Percentiles rank a stretch among this genome's conserved stretches.
These are phyloP conservation scores for Intellagama lesueurii DNA, from an alignment of 2,797 vertebrate species.

Conservation along the genomic window DNA sequence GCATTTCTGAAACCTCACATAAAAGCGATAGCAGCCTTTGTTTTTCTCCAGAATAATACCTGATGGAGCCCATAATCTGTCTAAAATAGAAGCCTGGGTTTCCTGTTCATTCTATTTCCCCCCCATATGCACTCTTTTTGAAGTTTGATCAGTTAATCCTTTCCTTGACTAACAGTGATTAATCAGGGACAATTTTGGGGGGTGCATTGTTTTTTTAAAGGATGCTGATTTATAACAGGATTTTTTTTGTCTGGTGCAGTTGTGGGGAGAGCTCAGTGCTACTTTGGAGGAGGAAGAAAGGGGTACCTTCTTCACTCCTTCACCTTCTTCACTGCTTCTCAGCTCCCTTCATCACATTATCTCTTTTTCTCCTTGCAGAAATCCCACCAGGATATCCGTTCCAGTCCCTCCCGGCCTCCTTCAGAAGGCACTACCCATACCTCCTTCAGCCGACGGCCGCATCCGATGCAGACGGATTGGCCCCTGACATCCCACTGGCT, in stretches of 20 bases:
- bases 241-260: neutral
- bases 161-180: too few relatives aligned
- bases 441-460: slow-evolving; percentile 86
- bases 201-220: neutral
- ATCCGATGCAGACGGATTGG: slow-evolving; percentile 83
- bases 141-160: neutral
- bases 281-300: neutral
- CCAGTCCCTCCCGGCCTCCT: slow-evolving; percentile 88
- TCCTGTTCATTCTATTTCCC: too few relatives aligned
- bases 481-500: slow-evolving; percentile 79
- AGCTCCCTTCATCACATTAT: slow-evolving; percentile 24
- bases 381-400: slow-evolving; percentile 90
- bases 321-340: neutral
- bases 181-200: neutral
- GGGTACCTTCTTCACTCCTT: neutral
- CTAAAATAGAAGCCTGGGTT: too few relatives aligned
- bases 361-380: slow-evolving; percentile 78
- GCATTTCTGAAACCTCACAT: too few relatives aligned
- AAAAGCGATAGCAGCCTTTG: too few relatives aligned
- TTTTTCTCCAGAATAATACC: too few relatives aligned
- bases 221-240: neutral
- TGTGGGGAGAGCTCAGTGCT: too few relatives aligned
- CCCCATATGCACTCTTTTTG: too few relatives aligned
- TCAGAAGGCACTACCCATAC: slow-evolving; percentile 86
- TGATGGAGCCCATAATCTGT: too few relatives aligned